Base-by-base conservation (phyloP, 2,113 vertebrate genomes). In the Protomyctophum bolini region DNA sequence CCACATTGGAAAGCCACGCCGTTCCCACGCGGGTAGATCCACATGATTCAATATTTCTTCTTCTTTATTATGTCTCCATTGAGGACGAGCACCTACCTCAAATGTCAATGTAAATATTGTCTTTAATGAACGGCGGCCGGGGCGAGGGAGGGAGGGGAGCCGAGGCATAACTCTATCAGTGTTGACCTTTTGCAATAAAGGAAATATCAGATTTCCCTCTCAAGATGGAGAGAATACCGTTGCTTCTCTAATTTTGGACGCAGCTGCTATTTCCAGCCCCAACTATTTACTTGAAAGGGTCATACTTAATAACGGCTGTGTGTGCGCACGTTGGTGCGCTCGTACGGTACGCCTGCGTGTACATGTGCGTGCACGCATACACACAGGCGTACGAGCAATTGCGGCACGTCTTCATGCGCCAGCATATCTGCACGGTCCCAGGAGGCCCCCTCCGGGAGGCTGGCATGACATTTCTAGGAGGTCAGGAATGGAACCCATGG, bases 71-170 rank as follows among this genome's bases (percentile, higher is more conserved):
- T 21, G 21, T 21, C 21, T 21, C 21, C 21, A 21, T 21, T 21
- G 48, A 78, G 77, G 73, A 63, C 33, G 58, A 48, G 47, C 7
- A 7, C 33, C 33, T 41, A 72, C 55, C 33, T 77, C 29, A 81
- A 81, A 84, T 84, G 82, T 81, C 68, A 80, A 75, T 69, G 77
- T 78, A 68, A 83, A 86, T 41, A 83, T 81, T 81, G 0, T 21
- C 5, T 64, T 77, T 77, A 70, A 83, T 84, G 61, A 83, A 76
- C 51, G 41, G 77, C 51, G 41, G 70, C 29, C 45, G 65, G 51
- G 21, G 3, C 52, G 63, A 74, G 58, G 49, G 54, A 66, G 66
- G 50, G 21, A 52, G 5, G 48, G 12, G 59, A 73, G n/a, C 51
- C 48, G 70, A 54, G 56, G 70, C 28, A 8, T 62, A 83, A 80